Conservation (phyloP, 2,888 invertebrate genomes). For the Agrotis segetum region DNA sequence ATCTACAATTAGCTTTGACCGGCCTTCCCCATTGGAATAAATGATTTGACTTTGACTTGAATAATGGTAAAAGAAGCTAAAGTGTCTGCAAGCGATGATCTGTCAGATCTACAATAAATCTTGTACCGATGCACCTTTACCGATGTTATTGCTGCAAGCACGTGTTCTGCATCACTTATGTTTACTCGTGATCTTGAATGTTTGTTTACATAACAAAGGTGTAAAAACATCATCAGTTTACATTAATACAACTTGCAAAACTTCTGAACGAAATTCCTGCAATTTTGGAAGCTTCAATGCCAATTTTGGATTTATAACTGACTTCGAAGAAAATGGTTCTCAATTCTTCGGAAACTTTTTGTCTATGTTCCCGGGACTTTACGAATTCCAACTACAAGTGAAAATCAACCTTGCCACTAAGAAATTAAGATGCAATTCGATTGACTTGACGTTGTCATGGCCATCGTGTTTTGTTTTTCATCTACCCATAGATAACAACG, state of each 20-base stretch:
- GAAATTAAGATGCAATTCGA: no score
- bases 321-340: no score
- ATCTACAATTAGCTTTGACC: no score
- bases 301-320: background rate
- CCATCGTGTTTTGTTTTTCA: no score
- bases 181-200: conserved; percentile 42
- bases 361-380: no score
- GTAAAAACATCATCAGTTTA: conserved; percentile 36
- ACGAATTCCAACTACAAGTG: no score
- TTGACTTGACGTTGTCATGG: no score
- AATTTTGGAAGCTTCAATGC: background rate
- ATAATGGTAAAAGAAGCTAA: background rate
- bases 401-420: no score
- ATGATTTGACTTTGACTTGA: no score
- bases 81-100: background rate
- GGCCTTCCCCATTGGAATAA: no score
- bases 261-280: background rate
- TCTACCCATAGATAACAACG: no score
- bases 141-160: conserved; percentile 16
- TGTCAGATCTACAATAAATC: conserved; percentile 1
- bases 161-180: conserved; percentile 41
- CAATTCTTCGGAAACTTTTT: no score
- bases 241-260: background rate
- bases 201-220: conserved; percentile 44
- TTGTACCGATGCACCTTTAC: conserved; percentile 3